phyloP scores from a whole-genome alignment of 2,888 invertebrate genomes.

The Tenthredo amoena region DNA sequence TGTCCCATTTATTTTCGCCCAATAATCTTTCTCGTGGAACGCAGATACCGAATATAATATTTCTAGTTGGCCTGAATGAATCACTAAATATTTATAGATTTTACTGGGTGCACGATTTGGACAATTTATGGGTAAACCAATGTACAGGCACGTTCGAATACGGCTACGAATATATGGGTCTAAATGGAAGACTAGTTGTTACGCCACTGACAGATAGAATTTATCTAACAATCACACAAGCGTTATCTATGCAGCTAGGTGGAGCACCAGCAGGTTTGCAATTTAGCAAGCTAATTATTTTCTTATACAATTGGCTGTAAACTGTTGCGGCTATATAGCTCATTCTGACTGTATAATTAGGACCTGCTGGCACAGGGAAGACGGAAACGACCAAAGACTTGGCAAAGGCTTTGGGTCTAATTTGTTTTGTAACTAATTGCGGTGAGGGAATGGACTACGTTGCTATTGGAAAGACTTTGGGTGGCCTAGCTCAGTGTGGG shows the following conservation, averaged over 20 bases:
- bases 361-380: conserved; percentile 92
- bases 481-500: conserved; percentile 91
- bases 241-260: conserved; percentile 93
- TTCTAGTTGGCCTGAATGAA: background rate
- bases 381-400: conserved; percentile 96
- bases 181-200: conserved; percentile 94
- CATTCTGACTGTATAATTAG: conserved; percentile 69
- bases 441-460: conserved; percentile 96
- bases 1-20: background rate
- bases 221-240: conserved; percentile 95
- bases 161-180: conserved; percentile 97
- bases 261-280: conserved; percentile 90
- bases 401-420: conserved; percentile 91
- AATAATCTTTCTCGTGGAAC: background rate
- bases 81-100: conserved; percentile 78
- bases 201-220: conserved; percentile 96
- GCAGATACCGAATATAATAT: background rate
- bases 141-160: conserved; percentile 94
- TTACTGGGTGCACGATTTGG: conserved; percentile 92
- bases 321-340: background rate
- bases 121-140: conserved; percentile 90
- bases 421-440: conserved; percentile 94
- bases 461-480: conserved; percentile 88
- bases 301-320: background rate
- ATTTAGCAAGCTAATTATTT: conserved; percentile 30